Conservation (phyloP, 2,113 vertebrate species). For the Pardalotus punctatus region DNA sequence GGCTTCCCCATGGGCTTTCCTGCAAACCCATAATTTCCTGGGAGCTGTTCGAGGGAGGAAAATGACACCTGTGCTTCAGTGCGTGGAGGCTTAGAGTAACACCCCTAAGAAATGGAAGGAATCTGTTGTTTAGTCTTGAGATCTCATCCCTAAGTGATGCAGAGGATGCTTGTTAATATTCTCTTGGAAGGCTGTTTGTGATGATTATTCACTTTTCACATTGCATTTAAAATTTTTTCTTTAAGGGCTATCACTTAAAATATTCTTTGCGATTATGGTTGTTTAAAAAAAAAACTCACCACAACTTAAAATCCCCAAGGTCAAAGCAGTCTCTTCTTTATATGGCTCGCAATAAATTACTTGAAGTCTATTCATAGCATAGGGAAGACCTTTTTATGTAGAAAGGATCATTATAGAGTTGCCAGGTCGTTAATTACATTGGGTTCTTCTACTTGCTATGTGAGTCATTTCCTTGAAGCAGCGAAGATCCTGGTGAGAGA, state of each 20-base stretch:
- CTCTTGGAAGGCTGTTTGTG: not conserved
- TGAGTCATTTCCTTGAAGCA: conserved; percentile 67
- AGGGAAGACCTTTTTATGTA: conserved; percentile 72
- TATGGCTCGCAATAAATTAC: conserved; percentile 60
- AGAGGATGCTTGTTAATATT: not conserved
- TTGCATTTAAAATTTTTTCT: not conserved
- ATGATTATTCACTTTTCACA: not conserved
- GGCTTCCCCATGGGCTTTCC: not conserved
- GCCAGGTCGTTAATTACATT: conserved; percentile 80
- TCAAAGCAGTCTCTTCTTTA: conserved; percentile 62
- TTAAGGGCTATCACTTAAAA: conserved; percentile 33
- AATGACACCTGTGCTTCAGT: not conserved
- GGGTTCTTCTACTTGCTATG: conserved; percentile 56
- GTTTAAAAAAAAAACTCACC: not conserved
- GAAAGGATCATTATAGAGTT: conserved; percentile 73
- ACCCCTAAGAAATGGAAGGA: not conserved
- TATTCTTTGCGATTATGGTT: conserved; percentile 24
- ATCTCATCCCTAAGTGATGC: not conserved
- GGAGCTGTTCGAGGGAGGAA: not conserved
- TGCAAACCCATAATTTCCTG: not conserved
- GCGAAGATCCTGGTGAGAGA: conserved; percentile 71
- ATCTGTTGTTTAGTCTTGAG: not conserved
- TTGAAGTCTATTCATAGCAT: conserved; percentile 67
- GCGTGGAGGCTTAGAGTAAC: not conserved
- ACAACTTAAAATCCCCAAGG: conserved; percentile 47